Evolutionary conservation across 2,113 vertebrate species (phyloP).

Genomic region (Crotalus viridis): DNA sequence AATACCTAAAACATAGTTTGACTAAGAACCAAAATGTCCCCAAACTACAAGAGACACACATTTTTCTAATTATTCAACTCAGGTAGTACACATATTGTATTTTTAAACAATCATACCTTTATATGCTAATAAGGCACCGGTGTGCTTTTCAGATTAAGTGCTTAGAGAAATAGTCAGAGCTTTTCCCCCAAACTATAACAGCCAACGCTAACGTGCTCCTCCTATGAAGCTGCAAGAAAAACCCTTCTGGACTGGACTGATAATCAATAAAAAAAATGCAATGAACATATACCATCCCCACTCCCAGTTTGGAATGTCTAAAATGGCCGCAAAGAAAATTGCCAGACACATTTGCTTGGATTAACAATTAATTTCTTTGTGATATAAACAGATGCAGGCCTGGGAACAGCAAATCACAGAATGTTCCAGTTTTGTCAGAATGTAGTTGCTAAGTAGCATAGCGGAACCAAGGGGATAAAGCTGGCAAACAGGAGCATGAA

Average conservation of each 20-base stretch:
- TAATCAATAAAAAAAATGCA: background rate
- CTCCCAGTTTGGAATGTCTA: background rate
- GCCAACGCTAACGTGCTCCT: background rate
- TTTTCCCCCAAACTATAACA: background rate
- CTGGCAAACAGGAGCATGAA: background rate
- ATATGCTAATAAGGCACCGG: background rate
- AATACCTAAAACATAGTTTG: background rate
- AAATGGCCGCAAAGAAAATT: background rate
- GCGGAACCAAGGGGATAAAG: rapidly evolving
- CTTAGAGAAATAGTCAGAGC: background rate
- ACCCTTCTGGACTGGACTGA: background rate
- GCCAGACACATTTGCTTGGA: background rate
- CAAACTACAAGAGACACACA: background rate
- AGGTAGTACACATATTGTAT: background rate
- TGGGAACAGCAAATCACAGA: background rate
- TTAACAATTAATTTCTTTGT: background rate
- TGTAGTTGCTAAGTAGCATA: background rate
- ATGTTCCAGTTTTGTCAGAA: background rate
- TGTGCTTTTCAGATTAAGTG: background rate
- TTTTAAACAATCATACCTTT: background rate
- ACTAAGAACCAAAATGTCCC: background rate
- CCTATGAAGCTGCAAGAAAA: background rate
- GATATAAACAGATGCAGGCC: background rate
- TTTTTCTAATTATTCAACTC: background rate
- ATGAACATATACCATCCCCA: background rate